phyloP scores from a whole-genome alignment of 2,888 invertebrate species.

The Synergus umbraculus region DNA sequence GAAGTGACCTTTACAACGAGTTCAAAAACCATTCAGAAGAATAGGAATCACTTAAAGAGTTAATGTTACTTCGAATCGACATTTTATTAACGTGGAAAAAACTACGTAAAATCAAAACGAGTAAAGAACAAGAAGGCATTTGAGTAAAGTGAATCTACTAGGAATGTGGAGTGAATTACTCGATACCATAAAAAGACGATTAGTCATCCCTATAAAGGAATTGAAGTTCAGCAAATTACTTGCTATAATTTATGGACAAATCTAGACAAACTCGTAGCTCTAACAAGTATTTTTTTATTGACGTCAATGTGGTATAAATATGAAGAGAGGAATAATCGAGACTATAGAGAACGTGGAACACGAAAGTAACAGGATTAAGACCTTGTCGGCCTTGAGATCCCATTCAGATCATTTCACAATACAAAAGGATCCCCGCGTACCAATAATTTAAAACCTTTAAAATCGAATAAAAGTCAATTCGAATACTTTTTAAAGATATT shows the following conservation, averaged over 20 bases:
- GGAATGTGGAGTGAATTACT: not conserved
- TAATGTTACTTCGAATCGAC: slow-evolving; percentile 5
- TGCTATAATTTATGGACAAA: not conserved
- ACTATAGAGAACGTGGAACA: not conserved
- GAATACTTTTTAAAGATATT: not conserved
- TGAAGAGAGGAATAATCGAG: not conserved
- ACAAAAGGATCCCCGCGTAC: not conserved
- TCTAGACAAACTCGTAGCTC: not conserved
- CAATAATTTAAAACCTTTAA: not conserved
- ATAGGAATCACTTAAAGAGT: not conserved
- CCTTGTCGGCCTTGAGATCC: slow-evolving; percentile 5
- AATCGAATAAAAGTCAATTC: not conserved
- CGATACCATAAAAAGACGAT: not conserved
- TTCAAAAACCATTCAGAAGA: slow-evolving; percentile 1
- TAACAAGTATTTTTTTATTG: not conserved
- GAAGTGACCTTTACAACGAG: slow-evolving; percentile 14
- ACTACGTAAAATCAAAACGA: not conserved
- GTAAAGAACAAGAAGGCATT: not conserved
- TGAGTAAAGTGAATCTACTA: not conserved
- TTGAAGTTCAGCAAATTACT: not conserved
- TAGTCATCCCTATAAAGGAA: not conserved
- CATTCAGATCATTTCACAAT: not conserved
- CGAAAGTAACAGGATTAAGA: not conserved
- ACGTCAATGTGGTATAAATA: not conserved
- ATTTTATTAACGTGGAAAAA: slow-evolving; percentile 6